These are phyloP conservation scores for Ditula angustiorana DNA, from an alignment of 2,888 invertebrate species.

Conservation along the genomic window DNA sequence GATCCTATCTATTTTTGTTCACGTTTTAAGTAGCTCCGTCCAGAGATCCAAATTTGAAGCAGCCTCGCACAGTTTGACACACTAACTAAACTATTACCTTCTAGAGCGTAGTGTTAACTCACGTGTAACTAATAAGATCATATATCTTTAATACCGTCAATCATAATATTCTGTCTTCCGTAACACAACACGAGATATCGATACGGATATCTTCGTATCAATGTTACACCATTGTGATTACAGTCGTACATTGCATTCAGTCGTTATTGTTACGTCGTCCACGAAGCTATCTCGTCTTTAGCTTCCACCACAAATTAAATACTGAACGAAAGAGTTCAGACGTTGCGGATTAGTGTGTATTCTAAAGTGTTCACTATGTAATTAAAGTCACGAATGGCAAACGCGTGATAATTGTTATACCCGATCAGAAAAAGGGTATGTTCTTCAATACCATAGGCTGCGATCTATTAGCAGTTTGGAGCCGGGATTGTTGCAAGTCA, in stretches of 20 bases:
- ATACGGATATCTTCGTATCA: slow-evolving; percentile 46
- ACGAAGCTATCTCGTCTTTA: slow-evolving; percentile 39
- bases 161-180: slow-evolving; percentile 45
- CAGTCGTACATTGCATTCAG: slow-evolving; percentile 42
- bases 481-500: slow-evolving; percentile 38
- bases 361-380: neutral
- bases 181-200: slow-evolving; percentile 47
- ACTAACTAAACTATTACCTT: slow-evolving; percentile 4
- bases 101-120: slow-evolving; percentile 31
- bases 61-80: neutral
- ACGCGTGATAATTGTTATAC: neutral
- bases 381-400: neutral
- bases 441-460: neutral
- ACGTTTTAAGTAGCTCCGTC: neutral
- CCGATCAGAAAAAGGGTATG: neutral
- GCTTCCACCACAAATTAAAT: neutral
- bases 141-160: slow-evolving; percentile 32
- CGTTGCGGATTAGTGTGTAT: neutral
- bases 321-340: neutral
- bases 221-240: slow-evolving; percentile 40
- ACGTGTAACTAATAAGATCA: slow-evolving; percentile 32
- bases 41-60: neutral
- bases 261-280: slow-evolving; percentile 44
- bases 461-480: neutral
- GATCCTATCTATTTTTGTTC: too few relatives aligned